Base-by-base conservation (phyloP, 2,113 vertebrate species). In the Phycodurus eques region DNA sequence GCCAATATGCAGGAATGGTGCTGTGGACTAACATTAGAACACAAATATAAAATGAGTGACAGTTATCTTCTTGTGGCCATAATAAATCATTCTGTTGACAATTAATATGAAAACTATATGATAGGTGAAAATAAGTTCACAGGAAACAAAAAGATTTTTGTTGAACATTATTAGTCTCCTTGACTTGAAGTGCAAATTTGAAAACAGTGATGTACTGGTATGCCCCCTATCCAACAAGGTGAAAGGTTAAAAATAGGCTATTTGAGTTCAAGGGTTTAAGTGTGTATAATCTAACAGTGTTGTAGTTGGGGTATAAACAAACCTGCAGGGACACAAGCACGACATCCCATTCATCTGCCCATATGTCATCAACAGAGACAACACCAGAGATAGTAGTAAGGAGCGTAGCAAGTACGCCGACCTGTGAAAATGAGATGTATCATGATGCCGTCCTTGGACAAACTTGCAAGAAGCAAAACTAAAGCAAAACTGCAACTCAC, bases 1-100 rank as follows among this genome's bases (percentile, higher is more conserved):
- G 56, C 95, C 96, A 20, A 99, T 86, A 71, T 99, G 98, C 87
- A 99, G 89, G 83, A 98, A 97, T 0, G 97, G 98, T 5, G 96
- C 96, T 17, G 95, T 98, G 75, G 94, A 95, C 98, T 99, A 84
- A 22, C 39, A 19, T 71, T 54, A 67, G 67, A n/a, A 80, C 61
- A 72, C 15, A 77, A 3, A 80, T 31, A 72, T 1, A 62, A 7
- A 76, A 27, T 12, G 4, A 22, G 62, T 43, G 17, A 63, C 8
- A n/a, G 27, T 60, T 2, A 33, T 60, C 13, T 14, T 31, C 33
- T 35, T 31, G 31, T 15, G 14, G 27, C 57, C 27, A 53, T 6
- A 53, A 53, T 53, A 20, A 53, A 53, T n/a, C 14, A 51, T 51
- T 17, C 5, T 51, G 5, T 15, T 51, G 47, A 51, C 15, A 51